These are phyloP conservation scores for Herminia tarsipennalis DNA, from an alignment of 2,888 invertebrate genomes.

Conservation along the genomic window DNA sequence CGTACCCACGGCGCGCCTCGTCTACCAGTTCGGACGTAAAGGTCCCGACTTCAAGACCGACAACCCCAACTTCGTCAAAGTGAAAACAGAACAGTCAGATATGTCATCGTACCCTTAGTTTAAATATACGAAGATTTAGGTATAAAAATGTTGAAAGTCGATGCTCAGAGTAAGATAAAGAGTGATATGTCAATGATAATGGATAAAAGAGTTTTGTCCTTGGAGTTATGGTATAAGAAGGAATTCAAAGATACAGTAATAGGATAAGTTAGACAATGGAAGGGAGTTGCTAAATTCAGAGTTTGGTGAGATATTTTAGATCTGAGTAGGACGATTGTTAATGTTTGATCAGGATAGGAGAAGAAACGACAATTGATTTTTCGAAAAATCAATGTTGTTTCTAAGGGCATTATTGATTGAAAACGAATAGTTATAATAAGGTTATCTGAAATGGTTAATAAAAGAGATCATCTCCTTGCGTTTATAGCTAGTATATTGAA, in stretches of 20 bases:
- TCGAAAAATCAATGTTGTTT: constrained; percentile 22
- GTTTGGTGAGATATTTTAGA: constrained; percentile 10
- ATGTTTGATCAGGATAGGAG: constrained; percentile 13
- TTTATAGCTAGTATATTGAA: constrained; percentile 12
- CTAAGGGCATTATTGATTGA: constrained; percentile 35
- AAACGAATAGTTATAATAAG: constrained; percentile 33
- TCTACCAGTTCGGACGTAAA: constrained; percentile 93
- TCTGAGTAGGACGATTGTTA: constrained; percentile 27
- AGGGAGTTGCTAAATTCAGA: constrained; percentile 6
- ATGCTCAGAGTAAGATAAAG: constrained; percentile 46
- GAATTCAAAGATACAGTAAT: constrained; percentile 43
- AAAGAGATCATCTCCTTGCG: constrained; percentile 32
- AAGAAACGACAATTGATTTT: constrained; percentile 34
- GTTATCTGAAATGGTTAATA: constrained; percentile 32
- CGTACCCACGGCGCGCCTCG: constrained; percentile 90
- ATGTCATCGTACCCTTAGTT: constrained; percentile 64
- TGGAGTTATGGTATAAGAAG: constrained; percentile 22
- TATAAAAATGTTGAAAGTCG: constrained; percentile 42
- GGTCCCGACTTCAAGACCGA: constrained; percentile 91
- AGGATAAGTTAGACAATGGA: constrained; percentile 30
- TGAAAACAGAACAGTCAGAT: constrained; percentile 70
- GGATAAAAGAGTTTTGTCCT: constrained; percentile 26
- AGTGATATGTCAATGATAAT: constrained; percentile 41
- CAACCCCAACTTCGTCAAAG: constrained; percentile 83
- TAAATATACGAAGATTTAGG: constrained; percentile 40